These are phyloP conservation scores for Brachionus rotundiformis DNA, from an alignment of 1,140 invertebrate species.

Conservation along the genomic window DNA sequence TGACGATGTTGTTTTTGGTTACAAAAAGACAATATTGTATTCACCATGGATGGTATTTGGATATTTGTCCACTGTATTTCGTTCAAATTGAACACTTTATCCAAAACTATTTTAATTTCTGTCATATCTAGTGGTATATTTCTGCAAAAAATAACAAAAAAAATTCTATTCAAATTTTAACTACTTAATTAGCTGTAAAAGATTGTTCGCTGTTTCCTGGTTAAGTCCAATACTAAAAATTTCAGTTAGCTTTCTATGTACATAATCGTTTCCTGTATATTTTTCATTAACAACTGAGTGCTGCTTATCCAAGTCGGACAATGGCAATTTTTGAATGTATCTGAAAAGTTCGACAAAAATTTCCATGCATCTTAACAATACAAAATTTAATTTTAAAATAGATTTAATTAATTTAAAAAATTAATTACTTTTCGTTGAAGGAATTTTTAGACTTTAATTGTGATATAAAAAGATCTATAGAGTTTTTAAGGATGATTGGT, in stretches of 20 bases:
- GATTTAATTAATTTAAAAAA: not conserved
- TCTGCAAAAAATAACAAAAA: not conserved
- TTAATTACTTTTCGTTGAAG: slow-evolving; percentile 3
- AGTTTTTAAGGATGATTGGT: not conserved
- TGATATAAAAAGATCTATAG: slow-evolving; percentile 12
- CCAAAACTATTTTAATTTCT: not conserved
- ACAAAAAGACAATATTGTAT: slow-evolving; percentile 12
- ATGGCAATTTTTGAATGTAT: slow-evolving; percentile 20
- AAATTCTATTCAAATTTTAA: not conserved
- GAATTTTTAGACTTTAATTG: slow-evolving; percentile 21
- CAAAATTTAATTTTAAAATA: not conserved
- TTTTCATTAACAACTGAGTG: not conserved
- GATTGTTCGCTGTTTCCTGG: slow-evolving; percentile 31
- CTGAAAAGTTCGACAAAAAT: slow-evolving; percentile 32
- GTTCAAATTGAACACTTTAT: slow-evolving; percentile 35
- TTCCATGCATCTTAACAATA: slow-evolving; percentile 4
- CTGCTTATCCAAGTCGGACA: slow-evolving; percentile 29
- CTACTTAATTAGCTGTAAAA: slow-evolving; percentile 12
- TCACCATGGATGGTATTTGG: slow-evolving; percentile 5
- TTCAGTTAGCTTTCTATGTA: slow-evolving; percentile 13
- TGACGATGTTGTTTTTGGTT: slow-evolving; percentile 28
- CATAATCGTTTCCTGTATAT: slow-evolving; percentile 22
- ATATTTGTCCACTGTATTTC: slow-evolving; percentile 33
- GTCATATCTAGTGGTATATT: slow-evolving; percentile 21
- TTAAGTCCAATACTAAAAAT: not conserved